Evolutionary conservation across 2,113 vertebrate genomes (phyloP).

Genomic region (Holacanthus passer): DNA sequence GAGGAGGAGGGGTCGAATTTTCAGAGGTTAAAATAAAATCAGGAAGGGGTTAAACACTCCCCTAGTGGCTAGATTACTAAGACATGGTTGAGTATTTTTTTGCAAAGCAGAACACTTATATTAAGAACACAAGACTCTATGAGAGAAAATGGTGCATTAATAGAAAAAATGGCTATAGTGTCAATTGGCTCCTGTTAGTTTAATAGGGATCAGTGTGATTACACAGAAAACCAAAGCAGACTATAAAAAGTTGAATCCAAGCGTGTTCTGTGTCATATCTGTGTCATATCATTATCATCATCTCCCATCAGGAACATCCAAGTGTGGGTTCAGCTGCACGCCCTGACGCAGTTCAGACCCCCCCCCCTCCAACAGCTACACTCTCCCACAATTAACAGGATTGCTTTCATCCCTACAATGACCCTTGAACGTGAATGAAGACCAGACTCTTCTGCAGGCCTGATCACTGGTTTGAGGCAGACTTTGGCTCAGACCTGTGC

Average conservation of each 20-base stretch:
- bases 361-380: neutral
- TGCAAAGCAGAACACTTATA: neutral
- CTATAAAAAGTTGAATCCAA: neutral
- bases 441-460: slow-evolving; percentile 10
- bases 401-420: slow-evolving; percentile 8
- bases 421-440: slow-evolving; percentile 13
- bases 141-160: neutral
- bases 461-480: slow-evolving; percentile 8
- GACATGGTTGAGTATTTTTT: neutral
- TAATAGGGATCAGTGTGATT: neutral
- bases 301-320: slow-evolving; percentile 21
- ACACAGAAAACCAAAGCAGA: neutral
- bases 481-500: slow-evolving; percentile 42
- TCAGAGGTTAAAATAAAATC: slow-evolving; percentile 8
- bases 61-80: neutral
- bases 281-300: slow-evolving; percentile 21
- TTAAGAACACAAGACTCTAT: neutral
- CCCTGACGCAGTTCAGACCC: slow-evolving; percentile 45
- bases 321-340: slow-evolving; percentile 37
- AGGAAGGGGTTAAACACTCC: neutral
- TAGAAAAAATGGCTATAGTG: neutral
- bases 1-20: slow-evolving; percentile 10
- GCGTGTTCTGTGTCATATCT: neutral
- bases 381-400: slow-evolving; percentile 30
- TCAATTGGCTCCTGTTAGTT: neutral